These are phyloP conservation scores for Venusia cambrica DNA, from an alignment of 2,888 invertebrate species.

Conservation along the genomic window DNA sequence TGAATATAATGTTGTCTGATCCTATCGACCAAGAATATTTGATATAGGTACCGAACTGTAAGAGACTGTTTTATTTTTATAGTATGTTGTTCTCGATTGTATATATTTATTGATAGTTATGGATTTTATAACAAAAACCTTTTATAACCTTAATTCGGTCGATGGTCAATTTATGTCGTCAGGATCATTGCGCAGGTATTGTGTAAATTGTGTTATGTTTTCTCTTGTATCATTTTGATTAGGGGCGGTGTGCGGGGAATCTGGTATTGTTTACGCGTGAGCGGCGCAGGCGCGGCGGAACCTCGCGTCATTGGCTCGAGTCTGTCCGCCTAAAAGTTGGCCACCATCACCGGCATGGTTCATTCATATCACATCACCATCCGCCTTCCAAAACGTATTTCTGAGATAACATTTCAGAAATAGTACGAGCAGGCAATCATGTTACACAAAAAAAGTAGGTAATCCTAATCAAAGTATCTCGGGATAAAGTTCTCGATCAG, in stretches of 20 bases:
- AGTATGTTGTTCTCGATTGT: too few relatives aligned
- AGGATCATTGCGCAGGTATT: constrained; percentile 25
- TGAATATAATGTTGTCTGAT: too few relatives aligned
- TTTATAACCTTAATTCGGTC: constrained; percentile 12
- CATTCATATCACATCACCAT: constrained; percentile 60
- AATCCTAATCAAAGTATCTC: too few relatives aligned
- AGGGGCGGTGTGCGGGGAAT: constrained; percentile 49
- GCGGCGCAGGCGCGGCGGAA: constrained; percentile 60
- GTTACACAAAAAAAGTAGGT: neutral
- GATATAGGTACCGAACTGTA: too few relatives aligned
- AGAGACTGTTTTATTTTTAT: too few relatives aligned
- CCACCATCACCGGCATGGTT: constrained; percentile 46
- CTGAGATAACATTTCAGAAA: constrained; percentile 39
- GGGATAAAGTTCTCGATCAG: too few relatives aligned
- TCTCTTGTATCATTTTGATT: constrained; percentile 31
- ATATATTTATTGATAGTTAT: constrained; percentile 6
- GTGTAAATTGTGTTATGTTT: constrained; percentile 30
- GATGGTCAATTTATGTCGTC: constrained; percentile 13
- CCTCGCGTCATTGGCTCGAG: constrained; percentile 73
- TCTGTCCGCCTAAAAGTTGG: constrained; percentile 56
- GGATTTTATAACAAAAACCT: constrained; percentile 1
- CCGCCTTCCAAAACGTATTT: constrained; percentile 42
- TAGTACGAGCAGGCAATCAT: constrained; percentile 11
- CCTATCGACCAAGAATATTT: too few relatives aligned
- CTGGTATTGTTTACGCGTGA: constrained; percentile 67